Evolutionary conservation across 2,888 invertebrate species (phyloP).

Genomic region (Drosophila mettleri): DNA sequence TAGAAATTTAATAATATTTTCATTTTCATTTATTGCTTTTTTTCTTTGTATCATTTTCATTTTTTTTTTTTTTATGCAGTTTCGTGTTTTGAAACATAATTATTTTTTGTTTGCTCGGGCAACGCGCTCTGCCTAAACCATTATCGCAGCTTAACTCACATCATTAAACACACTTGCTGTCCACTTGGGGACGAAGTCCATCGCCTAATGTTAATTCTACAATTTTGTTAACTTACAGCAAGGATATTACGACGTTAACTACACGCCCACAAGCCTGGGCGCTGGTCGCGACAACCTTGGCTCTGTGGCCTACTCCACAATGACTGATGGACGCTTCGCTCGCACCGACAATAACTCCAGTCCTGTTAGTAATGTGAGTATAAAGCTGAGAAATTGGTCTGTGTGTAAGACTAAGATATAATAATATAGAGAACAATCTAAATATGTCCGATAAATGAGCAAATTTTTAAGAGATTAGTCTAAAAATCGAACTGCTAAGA

Average conservation of each 20-base stretch:
- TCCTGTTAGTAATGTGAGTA: conserved; percentile 86
- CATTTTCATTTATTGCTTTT: conserved; percentile 3
- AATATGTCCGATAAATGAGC: no score
- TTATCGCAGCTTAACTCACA: conserved; percentile 44
- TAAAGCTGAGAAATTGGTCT: no score
- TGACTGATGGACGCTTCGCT: conserved; percentile 89
- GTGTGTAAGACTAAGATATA: no score
- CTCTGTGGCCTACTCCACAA: conserved; percentile 89
- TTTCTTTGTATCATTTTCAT: conserved; percentile 12
- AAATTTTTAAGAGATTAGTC: no score
- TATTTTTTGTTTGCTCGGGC: conserved; percentile 28
- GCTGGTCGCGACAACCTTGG: conserved; percentile 89
- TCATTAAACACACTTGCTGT: conserved; percentile 29
- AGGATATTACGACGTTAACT: conserved; percentile 90
- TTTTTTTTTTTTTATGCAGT: conserved; percentile 21
- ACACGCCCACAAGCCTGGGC: conserved; percentile 90
- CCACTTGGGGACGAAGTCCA: background rate
- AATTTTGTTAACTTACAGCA: conserved; percentile 72
- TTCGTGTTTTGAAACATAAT: conserved; percentile 11
- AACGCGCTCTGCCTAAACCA: conserved; percentile 45
- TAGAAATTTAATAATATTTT: conserved; percentile 17
- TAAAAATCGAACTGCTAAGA: no score
- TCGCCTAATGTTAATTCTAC: background rate
- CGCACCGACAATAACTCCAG: conserved; percentile 92
- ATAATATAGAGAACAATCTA: no score